Conservation (phyloP, 2,888 invertebrate species). For the Nebria salina region DNA sequence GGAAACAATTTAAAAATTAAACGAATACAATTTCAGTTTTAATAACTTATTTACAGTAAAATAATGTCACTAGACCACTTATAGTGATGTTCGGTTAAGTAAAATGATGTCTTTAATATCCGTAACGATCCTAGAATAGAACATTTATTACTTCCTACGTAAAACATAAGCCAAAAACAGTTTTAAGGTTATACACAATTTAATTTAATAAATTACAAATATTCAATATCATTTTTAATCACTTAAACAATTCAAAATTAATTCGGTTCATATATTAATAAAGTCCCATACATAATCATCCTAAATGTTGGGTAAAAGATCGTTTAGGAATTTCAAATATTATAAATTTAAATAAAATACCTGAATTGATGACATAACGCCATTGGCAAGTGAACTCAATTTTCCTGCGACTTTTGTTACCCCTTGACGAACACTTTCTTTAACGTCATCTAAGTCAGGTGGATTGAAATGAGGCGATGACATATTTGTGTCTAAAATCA, state of each 20-base stretch:
- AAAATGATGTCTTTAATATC: conserved; percentile 53
- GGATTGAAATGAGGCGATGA: conserved; percentile 63
- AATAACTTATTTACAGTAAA: conserved; percentile 32
- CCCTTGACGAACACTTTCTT: conserved; percentile 95
- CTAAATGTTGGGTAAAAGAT: background rate
- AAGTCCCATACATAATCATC: background rate
- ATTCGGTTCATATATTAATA: background rate
- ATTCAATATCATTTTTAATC: background rate
- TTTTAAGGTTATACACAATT: background rate
- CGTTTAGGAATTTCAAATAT: background rate
- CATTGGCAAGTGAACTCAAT: conserved; percentile 92
- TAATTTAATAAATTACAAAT: background rate
- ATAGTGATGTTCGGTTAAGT: conserved; percentile 22
- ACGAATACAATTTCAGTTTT: conserved; percentile 13
- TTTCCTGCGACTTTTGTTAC: conserved; percentile 98
- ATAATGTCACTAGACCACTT: conserved; percentile 48
- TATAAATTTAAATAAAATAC: conserved; percentile 60
- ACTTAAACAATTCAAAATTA: background rate
- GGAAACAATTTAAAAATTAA: conserved; percentile 31
- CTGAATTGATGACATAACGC: conserved; percentile 93
- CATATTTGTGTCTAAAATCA: conserved; percentile 29
- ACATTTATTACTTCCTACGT: background rate
- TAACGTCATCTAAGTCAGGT: conserved; percentile 93
- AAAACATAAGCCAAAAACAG: background rate
- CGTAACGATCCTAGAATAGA: conserved; percentile 55